Evolutionary conservation across 2,113 vertebrate genomes (phyloP), one percentile per base, ranked within the genome.

Genomic region (Paracanthobrama guichenoti): DNA sequence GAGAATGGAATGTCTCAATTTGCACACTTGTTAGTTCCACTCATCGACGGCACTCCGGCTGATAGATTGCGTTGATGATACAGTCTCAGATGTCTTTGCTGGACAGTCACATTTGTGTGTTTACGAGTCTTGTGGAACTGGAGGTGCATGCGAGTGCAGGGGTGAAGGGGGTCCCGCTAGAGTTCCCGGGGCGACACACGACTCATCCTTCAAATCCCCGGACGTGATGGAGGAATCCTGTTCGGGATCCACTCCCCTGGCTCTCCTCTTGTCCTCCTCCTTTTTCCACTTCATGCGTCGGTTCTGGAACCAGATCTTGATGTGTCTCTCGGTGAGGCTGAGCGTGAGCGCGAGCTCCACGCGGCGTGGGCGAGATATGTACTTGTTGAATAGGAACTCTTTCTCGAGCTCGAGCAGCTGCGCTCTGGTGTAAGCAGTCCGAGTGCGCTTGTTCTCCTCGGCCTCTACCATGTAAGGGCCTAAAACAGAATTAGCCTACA

Each of bases 211-310:
- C 28, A 95, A 92, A 78, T 97, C 96, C 0, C 94, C 97, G 0
- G 97, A 97, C 76, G 96, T 96, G 88, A 98, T 95, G 3, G 94
- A 94, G n/a, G 95, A 96, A 94, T 99, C 97, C 89, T 97, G 97
- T 87, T 99, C 97, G 0, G 96, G 95, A 28, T 97, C 96, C 0
- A 85, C 86, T 22, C 92, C 87, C 84, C 93, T 60, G 4, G 91
- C 93, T 83, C 95, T 93, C 85, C 96, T 96, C 83, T 97, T 96
- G 91, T 99, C 98, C 87, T 99, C 98, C 89, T 99, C 97, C 72
- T 99, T 99, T 90, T 99, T 98, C 97, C 97, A 99, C 88, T 98
- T 98, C 96, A 98, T 97, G 86, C 97, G 94, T 8, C 97, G 94
- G 90, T 98, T 98, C 90, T 98, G 97, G 92, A 97, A 97, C 97